phyloP scores from a whole-genome alignment of 2,888 invertebrate species.

The Dusona sp. region DNA sequence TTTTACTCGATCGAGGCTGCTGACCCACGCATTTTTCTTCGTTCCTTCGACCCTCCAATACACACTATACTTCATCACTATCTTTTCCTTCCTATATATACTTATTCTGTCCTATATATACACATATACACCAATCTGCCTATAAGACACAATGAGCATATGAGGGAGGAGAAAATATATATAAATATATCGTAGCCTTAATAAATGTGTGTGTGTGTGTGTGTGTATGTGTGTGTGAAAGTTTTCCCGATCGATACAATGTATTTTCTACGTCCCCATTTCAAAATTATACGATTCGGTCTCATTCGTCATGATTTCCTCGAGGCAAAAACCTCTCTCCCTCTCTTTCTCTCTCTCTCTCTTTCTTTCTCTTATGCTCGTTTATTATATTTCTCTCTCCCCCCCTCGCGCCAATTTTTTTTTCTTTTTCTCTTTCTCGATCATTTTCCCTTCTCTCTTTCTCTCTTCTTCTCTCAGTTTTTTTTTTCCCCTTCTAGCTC shows the following conservation, averaged over 20 bases:
- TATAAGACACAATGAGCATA: background rate
- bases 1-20: constrained; percentile 62
- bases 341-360: no score
- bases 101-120: background rate
- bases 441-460: background rate
- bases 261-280: constrained; percentile 19
- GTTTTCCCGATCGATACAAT: background rate
- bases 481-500: background rate
- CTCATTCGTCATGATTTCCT: constrained; percentile 11
- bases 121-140: background rate
- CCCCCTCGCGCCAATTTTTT: no score
- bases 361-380: no score
- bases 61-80: background rate
- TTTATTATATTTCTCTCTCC: background rate
- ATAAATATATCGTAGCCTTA: background rate
- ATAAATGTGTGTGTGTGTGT: background rate
- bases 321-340: constrained; percentile 6
- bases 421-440: no score
- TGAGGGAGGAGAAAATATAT: background rate
- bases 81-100: background rate
- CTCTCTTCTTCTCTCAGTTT: background rate
- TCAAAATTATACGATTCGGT: constrained; percentile 22
- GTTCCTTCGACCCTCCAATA: background rate
- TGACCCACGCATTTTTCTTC: constrained; percentile 65
- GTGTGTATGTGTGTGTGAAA: background rate